Conservation (phyloP, 30 jellyfish, hydroid and myxozoan species). For the Aurelia aurita region DNA sequence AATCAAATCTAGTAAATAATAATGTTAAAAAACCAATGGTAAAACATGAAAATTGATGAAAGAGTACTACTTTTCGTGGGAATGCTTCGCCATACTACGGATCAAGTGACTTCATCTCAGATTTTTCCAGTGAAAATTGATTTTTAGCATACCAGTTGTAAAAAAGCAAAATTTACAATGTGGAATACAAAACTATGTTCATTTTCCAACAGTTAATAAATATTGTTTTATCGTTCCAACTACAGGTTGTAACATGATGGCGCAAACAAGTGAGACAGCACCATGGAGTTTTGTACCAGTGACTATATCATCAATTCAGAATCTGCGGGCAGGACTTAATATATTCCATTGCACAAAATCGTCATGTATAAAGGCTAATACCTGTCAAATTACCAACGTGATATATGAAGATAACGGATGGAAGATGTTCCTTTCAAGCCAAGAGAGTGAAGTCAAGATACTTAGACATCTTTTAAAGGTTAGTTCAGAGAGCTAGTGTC, state of each 20-base stretch:
- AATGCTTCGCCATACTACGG: too few relatives aligned
- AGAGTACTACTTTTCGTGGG: too few relatives aligned
- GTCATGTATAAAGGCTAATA: not conserved
- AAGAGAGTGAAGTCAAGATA: not conserved
- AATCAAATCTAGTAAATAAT: too few relatives aligned
- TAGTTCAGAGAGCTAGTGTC: too few relatives aligned
- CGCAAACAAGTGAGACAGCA: slow-evolving; percentile 2
- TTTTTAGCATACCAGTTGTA: too few relatives aligned
- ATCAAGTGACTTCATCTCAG: too few relatives aligned
- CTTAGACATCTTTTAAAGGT: not conserved
- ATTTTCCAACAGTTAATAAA: not conserved
- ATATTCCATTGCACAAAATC: slow-evolving; percentile 3
- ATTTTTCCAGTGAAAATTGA: too few relatives aligned
- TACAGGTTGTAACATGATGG: slow-evolving; percentile 11
- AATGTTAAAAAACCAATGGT: too few relatives aligned
- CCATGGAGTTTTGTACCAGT: slow-evolving; percentile 18
- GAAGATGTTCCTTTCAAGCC: slow-evolving; percentile 5
- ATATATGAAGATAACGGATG: slow-evolving; percentile 12
- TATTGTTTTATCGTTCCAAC: too few relatives aligned
- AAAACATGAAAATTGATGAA: too few relatives aligned
- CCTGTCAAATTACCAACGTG: not conserved
- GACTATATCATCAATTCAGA: not conserved
- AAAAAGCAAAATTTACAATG: too few relatives aligned
- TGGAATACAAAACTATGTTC: too few relatives aligned
- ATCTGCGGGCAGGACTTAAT: not conserved